These are phyloP conservation scores for Acrossocheilus fasciatus DNA, from an alignment of 2,797 vertebrate species.

Conservation along the genomic window DNA sequence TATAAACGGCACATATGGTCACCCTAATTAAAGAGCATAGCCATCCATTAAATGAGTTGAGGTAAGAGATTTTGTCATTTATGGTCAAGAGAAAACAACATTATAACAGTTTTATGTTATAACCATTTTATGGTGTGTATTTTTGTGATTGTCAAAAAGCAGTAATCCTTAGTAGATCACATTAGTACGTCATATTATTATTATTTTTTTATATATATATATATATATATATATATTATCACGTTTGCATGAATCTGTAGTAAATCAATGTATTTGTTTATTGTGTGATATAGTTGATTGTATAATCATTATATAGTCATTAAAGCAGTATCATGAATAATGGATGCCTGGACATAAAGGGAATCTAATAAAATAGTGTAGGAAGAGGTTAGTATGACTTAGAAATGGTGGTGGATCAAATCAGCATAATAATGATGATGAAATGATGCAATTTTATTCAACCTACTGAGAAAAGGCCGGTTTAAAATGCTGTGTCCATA, in stretches of 20 bases:
- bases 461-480: background rate
- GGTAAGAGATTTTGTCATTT: background rate
- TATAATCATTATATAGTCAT: slow-evolving; percentile 19
- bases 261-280: background rate
- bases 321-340: background rate
- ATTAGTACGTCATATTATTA: background rate
- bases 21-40: too few relatives aligned
- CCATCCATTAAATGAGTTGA: too few relatives aligned
- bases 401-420: background rate
- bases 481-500: slow-evolving; percentile 2
- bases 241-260: background rate
- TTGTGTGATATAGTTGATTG: background rate
- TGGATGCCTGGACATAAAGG: background rate
- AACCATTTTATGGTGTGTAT: background rate
- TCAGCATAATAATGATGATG: background rate
- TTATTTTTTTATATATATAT: too few relatives aligned
- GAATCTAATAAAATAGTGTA: background rate
- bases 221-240: background rate
- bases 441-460: background rate
- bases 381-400: background rate
- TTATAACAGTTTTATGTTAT: background rate
- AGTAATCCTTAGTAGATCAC: background rate
- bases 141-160: background rate
- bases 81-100: background rate
- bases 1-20: too few relatives aligned